Base-by-base conservation (phyloP, 2,797 vertebrate genomes). In the Simalia tracyae region DNA sequence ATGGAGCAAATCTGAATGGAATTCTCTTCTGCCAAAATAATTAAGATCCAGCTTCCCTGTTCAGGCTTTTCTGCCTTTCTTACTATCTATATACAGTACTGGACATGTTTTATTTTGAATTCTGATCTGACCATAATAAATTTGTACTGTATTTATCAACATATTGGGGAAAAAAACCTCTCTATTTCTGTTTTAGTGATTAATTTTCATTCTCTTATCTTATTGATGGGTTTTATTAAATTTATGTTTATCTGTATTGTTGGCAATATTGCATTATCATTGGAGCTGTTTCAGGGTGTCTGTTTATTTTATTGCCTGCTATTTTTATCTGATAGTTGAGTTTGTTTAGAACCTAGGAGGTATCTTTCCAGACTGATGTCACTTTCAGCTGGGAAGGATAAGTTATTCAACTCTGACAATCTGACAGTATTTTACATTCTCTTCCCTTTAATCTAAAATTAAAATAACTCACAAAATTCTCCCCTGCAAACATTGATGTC, bases 231-330 rank as follows among this genome's bases (percentile, higher is more conserved):
- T 88, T 93, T 86, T 60, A 92, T 87, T 22, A 0, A 17, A 50
- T 14, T 3, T 31, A 63, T 19, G 15, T 88, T 87, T 57, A 57
- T 46, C 56, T 12, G 28, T 59, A 68, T 3, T 4, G 66, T 57
- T 87, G 89, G 15, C 87, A 85, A 89, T 31, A 84, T 54, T 84
- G 84, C 92, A 90, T 54, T 46, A 87, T 81, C 61, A 89, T 84
- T 46, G 92, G 50, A 72, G 60, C 60, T 91, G 64, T 6, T 86
- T 61, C 64, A 57, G 31, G 50, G 66, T 92, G 76, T 14, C n/a
- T n/a, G 24, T 1, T 0, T 61, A 91, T 90, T 93, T 68, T 84
- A 89, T 84, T 89, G 54, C 28, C 42, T 57, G 76, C 84, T 86
- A 91, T 92, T 66, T 92, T 59, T 68, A 84, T 68, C 26, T 66